Base-by-base conservation (phyloP, 1,140 invertebrate species). In the Antheraea pernyi region DNA sequence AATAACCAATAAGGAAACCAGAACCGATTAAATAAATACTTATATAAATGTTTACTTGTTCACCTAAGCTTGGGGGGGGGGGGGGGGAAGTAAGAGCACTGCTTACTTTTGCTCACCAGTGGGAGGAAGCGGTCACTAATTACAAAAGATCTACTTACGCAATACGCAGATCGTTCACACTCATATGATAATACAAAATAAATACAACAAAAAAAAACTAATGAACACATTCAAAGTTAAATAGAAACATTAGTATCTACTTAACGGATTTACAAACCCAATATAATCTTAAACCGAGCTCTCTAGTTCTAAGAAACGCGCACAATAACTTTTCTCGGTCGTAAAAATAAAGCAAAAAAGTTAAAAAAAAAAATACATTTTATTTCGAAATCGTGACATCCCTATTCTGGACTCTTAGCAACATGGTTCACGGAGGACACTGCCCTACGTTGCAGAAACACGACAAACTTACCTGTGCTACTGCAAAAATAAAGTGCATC, bases 401-500 rank as follows among this genome's bases (percentile, higher is more conserved):
- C 86, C 86, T 88, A 79, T 80, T 71, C 76, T 71, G 74, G 67
- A 79, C 80, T 88, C 83, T 80, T 86, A 86, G 80, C 84, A 83
- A 79, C 80, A 80, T 78, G 78, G 83, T 85, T 88, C 84, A 84
- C 72, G 61, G 78, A 83, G 85, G 86, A 81, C 86, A 85, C 77
- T 89, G 85, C 84, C 79, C 85, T 76, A 68, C 67, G 73, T 73
- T 76, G 78, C 78, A 79, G 75, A 77, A 82, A 53, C 13, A 53
- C 46, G 46, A 13, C 39, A 58, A 30, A 37, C 42, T 30, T 75
- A 37, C 63, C 19, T 13, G 19, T 48, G 18, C 16, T 42, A 48
- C 8, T 30, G 7, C 6, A 10, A 22, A 61, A 8, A 11, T 42
- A 61, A 22, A 39, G n/a, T 16, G 36, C 19, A 18, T 48, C 71